Conservation (phyloP, 2,113 vertebrate genomes). For the Sialia sialis region DNA sequence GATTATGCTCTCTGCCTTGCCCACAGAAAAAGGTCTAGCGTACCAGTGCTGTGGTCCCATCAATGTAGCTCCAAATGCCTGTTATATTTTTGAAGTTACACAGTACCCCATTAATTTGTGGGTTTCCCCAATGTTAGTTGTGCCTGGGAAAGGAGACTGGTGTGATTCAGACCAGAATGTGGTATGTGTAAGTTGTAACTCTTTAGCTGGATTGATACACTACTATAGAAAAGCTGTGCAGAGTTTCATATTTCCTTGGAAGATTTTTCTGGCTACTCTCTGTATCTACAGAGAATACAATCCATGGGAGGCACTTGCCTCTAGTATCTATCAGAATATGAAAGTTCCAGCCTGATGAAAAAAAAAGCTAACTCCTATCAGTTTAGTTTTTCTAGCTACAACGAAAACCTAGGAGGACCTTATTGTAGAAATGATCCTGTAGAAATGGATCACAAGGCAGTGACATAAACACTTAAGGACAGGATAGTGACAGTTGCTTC, state of each 20-base stretch:
- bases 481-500: background rate
- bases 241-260: background rate
- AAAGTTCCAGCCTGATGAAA: background rate
- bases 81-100: background rate
- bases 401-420: background rate
- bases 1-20: background rate
- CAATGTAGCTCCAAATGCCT: background rate
- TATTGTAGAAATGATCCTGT: background rate
- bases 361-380: background rate
- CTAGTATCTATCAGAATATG: background rate
- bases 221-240: background rate
- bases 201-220: background rate
- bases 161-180: background rate
- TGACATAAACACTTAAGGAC: background rate
- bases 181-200: background rate
- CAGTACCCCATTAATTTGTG: too few species aligned
- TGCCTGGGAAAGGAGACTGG: background rate
- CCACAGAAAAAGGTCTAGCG: background rate
- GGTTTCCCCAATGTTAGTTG: background rate
- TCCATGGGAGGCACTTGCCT: background rate
- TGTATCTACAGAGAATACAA: background rate
- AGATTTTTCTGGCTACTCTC: background rate
- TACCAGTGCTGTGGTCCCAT: background rate
- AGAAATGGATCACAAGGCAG: background rate
- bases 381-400: background rate